Conservation (phyloP, 2,888 invertebrate genomes). For the Ophioninae sp. region DNA sequence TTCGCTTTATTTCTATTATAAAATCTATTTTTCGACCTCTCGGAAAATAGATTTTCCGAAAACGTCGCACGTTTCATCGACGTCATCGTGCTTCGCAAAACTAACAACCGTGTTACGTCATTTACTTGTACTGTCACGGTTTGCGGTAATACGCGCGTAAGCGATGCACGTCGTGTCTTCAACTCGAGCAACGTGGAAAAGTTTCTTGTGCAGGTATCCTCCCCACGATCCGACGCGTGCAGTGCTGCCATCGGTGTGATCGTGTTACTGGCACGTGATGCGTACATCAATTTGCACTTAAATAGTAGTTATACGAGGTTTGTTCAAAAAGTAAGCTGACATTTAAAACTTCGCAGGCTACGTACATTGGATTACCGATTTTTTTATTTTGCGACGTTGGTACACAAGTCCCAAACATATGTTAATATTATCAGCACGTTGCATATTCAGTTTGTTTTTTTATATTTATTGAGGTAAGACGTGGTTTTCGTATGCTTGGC, state of each 20-base stretch:
- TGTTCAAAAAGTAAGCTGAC: neutral
- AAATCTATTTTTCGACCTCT: neutral
- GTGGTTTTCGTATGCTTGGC: too few relatives aligned
- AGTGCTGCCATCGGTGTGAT: constrained; percentile 19
- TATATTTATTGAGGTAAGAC: too few relatives aligned
- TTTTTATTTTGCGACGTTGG: too few relatives aligned
- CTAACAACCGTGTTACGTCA: constrained; percentile 9
- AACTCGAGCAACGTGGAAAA: constrained; percentile 32
- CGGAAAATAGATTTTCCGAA: constrained; percentile 37
- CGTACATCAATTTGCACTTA: neutral
- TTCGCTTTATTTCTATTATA: constrained; percentile 4
- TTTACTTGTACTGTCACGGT: constrained; percentile 15
- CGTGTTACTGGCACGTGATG: constrained; percentile 6
- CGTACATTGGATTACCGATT: too few relatives aligned
- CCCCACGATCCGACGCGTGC: constrained; percentile 4
- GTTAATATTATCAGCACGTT: too few relatives aligned
- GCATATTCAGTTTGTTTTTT: too few relatives aligned
- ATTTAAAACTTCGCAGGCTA: too few relatives aligned
- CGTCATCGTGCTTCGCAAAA: constrained; percentile 11
- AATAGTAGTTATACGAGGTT: neutral
- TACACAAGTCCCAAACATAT: too few relatives aligned
- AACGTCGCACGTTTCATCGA: constrained; percentile 18
- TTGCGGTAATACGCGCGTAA: constrained; percentile 25
- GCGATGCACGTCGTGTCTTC: constrained; percentile 18
- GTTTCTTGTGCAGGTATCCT: constrained; percentile 28